phyloP scores from a whole-genome alignment of 2,888 invertebrate species.

The Mythimna ferrago region DNA sequence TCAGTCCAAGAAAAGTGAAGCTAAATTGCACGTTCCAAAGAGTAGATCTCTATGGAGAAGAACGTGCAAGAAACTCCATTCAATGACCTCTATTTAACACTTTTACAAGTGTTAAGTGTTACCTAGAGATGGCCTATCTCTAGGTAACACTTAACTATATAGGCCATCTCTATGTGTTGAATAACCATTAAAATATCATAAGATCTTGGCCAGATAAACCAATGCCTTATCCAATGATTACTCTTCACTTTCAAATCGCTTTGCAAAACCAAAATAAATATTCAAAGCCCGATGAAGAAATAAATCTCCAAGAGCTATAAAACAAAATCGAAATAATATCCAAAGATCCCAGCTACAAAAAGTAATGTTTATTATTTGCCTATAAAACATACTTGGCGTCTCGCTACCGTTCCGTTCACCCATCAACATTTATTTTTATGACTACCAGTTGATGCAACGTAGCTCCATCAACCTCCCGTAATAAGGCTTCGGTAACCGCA shows the following conservation, averaged over 20 bases:
- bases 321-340: constrained; percentile 42
- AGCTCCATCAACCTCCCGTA: constrained; percentile 48
- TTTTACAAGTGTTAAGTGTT: too few relatives aligned
- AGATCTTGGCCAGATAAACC: not conserved
- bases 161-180: not conserved
- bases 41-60: too few relatives aligned
- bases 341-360: constrained; percentile 36
- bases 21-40: too few relatives aligned
- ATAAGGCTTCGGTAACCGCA: constrained; percentile 86
- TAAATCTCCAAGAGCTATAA: constrained; percentile 26
- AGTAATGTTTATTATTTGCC: constrained; percentile 51
- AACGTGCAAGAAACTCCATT: too few relatives aligned
- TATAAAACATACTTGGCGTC: constrained; percentile 48
- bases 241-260: not conserved
- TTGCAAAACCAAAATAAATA: constrained; percentile 20
- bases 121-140: too few relatives aligned
- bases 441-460: constrained; percentile 41
- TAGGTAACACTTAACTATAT: too few relatives aligned
- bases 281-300: constrained; percentile 44
- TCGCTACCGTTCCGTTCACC: constrained; percentile 53
- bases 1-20: too few relatives aligned
- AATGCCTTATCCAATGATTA: too few relatives aligned
- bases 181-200: not conserved
- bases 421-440: constrained; percentile 61
- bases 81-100: too few relatives aligned